These are phyloP conservation scores for Megalurothrips usitatus DNA, from an alignment of 2,888 invertebrate genomes.

Conservation along the genomic window DNA sequence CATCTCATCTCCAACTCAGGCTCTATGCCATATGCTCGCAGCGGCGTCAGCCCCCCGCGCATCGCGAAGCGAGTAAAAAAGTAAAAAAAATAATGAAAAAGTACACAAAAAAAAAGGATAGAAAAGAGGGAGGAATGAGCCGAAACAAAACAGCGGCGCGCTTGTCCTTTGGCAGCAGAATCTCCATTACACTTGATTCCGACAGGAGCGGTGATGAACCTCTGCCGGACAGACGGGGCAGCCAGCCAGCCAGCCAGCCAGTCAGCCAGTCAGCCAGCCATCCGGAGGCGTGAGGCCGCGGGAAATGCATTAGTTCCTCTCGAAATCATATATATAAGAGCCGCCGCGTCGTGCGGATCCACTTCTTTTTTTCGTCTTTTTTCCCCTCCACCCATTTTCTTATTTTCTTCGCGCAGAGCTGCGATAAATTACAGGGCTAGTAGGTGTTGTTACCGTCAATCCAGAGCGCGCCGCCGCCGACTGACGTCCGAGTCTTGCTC, in stretches of 20 bases:
- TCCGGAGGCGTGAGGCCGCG: background rate
- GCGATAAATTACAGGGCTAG: background rate
- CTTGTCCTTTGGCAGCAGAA: background rate
- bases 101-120: background rate
- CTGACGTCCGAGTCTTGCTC: background rate
- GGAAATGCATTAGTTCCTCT: background rate
- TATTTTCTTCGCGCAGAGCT: background rate
- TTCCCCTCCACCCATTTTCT: background rate
- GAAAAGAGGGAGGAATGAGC: background rate
- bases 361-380: background rate
- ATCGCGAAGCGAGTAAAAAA: background rate
- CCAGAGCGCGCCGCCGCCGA: background rate
- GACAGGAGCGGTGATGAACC: too few relatives aligned
- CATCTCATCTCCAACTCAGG: too few relatives aligned
- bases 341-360: background rate
- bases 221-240: background rate
- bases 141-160: background rate
- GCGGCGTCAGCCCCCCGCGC: too few relatives aligned
- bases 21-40: too few relatives aligned
- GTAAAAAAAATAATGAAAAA: background rate
- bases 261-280: background rate
- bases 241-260: background rate
- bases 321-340: background rate
- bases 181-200: conserved; percentile 3
- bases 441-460: background rate